Evolutionary conservation across 1,140 invertebrate species (phyloP), one percentile per base, ranked within the genome.

Genomic region (Drosophila saltans): DNA sequence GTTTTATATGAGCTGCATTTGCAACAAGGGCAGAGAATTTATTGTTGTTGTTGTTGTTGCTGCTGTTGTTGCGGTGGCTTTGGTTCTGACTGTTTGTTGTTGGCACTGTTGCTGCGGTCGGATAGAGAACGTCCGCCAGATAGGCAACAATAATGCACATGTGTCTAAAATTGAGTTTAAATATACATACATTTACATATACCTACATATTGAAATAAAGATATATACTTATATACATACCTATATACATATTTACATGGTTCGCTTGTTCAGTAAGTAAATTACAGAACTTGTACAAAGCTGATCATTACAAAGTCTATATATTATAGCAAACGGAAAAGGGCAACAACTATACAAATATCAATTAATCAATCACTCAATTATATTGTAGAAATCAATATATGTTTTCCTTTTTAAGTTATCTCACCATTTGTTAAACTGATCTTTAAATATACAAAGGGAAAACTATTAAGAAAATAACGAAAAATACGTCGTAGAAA

Each of bases 121-220:
- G 83, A 88, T 89, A 88, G 80, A 88, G 83, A 86, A 75, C 83
- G 69, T 86, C 75, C 82, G 70, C 84, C 84, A 80, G 84, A 86
- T 86, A 86, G 76, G 75, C 80, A 86, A 86, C 79, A 88, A 89
- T 86, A 86, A 86, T 86, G 83, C 83, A 86, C 77, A 86, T 86
- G 84, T 86, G 83, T 88, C 83, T 86, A 86, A 88, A 86, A 86
- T 86, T 86, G 83, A 83, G 80, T 86, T 86, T 88, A 80, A 86
- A 86, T 88, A 88, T 88, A 86, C 83, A 86, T 78, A 78, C 63
- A 66, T 10, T 2, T 11, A 64, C 3, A 30, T 4, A 7, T 52
- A 64, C n/a, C 41, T 21, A 58, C 6, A 70, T 55, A 70, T 41
- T 30, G 33, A 72, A 56, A 52, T 61, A 52, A 3, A 52, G 56